Conservation (phyloP, 2,797 vertebrate genomes). For the Propithecus deckenii region DNA sequence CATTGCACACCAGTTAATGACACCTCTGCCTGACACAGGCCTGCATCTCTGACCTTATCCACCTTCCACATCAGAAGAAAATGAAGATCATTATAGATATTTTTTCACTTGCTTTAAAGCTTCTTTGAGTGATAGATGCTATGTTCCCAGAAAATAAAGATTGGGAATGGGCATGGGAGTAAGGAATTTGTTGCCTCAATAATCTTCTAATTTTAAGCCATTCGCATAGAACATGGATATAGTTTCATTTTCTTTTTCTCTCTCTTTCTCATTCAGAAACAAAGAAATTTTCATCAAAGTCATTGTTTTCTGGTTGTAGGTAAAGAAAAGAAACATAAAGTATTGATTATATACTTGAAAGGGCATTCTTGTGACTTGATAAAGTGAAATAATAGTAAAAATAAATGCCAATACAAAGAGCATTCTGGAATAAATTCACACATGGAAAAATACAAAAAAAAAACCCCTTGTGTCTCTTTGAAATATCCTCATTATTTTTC, state of each 20-base stretch:
- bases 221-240: background rate
- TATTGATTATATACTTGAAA: background rate
- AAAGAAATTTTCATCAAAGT: background rate
- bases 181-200: background rate
- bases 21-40: background rate
- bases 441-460: background rate
- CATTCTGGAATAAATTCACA: background rate
- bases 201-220: background rate
- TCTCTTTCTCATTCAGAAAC: background rate
- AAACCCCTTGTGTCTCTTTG: background rate
- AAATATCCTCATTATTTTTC: background rate
- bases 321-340: background rate
- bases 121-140: background rate
- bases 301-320: background rate
- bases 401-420: background rate
- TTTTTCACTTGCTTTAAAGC: background rate
- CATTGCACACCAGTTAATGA: background rate
- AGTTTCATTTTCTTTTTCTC: background rate
- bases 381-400: background rate
- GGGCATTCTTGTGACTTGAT: background rate
- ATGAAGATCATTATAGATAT: background rate
- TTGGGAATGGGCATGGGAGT: rapidly evolving
- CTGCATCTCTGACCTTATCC: background rate
- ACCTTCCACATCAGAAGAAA: constrained; percentile 3
- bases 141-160: background rate